Conservation (phyloP, 2,888 invertebrate species). For the Dasypogon diadema region DNA sequence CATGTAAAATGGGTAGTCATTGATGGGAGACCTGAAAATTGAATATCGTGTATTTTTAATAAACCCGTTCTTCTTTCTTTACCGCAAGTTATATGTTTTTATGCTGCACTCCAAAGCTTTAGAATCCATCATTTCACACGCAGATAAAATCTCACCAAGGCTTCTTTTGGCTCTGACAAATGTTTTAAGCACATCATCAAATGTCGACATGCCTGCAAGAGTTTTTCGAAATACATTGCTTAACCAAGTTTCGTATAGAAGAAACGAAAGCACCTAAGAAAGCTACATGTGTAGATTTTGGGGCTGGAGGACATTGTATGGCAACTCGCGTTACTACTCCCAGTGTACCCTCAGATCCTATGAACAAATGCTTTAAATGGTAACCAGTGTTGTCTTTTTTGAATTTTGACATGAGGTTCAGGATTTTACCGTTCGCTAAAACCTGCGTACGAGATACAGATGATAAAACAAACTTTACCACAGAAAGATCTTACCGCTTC, state of each 20-base stretch:
- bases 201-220: conserved; percentile 77
- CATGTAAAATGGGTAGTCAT: conserved; percentile 83
- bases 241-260: background rate
- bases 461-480: too few species aligned
- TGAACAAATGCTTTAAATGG: conserved; percentile 95
- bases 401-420: conserved; percentile 86
- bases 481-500: conserved; percentile 92
- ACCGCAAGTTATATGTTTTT: conserved; percentile 73
- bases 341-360: conserved; percentile 97
- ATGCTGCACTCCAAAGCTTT: conserved; percentile 76
- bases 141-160: conserved; percentile 91
- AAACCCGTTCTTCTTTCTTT: too few species aligned
- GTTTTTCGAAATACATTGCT: too few species aligned
- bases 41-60: too few species aligned
- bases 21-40: conserved; percentile 70
- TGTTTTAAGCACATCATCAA: conserved; percentile 82
- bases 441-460: conserved; percentile 57
- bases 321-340: conserved; percentile 94
- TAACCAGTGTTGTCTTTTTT: conserved; percentile 99
- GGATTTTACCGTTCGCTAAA: conserved; percentile 82
- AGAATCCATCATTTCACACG: conserved; percentile 94
- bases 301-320: conserved; percentile 88
- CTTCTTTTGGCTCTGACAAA: conserved; percentile 80
- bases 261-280: conserved; percentile 79
- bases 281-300: conserved; percentile 86